Evolutionary conservation across 1,140 invertebrate genomes (phyloP), one percentile per base, ranked within the genome.

Genomic region (Gerris buenoi): DNA sequence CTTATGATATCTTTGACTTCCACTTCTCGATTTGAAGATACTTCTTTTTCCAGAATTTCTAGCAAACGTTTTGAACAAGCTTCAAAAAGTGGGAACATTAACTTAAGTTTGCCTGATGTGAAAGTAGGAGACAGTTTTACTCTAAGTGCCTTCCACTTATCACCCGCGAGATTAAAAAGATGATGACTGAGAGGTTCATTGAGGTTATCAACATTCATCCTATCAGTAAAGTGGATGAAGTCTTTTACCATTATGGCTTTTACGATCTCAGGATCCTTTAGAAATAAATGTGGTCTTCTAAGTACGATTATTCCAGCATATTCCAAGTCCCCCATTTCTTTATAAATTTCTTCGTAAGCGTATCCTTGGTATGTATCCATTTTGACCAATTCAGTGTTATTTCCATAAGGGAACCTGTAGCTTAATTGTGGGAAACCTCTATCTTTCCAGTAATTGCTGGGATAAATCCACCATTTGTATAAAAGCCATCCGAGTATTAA

Each of bases 61-160:
- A 22, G 64, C 15, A 67, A 63, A 13, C 27, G 10, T 73, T 65
- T 1, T 77, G 68, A 18, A 79, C 72, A 66, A 76, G 61, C 1
- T 65, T 63, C n/a, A 76, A 73, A 3, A 84, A 70, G 46, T 76
- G 71, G 0, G 74, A 46, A 60, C 63, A 77, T 69, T 79, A 77
- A 1, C 76, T 72, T 2, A 77, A 77, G 56, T 27, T 69, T 69
- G 13, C 68, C 65, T 15, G 65, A 63, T 82, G 82, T 82, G 70
- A 87, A 87, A 0, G 81, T 82, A 2, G 83, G 82, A 27, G 82
- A 83, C 28, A 86, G 76, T 67, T 85, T 81, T 3, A 79, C 76
- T 59, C 85, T 74, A n/a, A 86, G 75, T 56, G 79, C 73, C 63
- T 80, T 80, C 85, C 85, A 87, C 27, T 67, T 59, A n/a, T 72